phyloP scores from a whole-genome alignment of 2,888 invertebrate species.

The Yponomeuta plumbellus region DNA sequence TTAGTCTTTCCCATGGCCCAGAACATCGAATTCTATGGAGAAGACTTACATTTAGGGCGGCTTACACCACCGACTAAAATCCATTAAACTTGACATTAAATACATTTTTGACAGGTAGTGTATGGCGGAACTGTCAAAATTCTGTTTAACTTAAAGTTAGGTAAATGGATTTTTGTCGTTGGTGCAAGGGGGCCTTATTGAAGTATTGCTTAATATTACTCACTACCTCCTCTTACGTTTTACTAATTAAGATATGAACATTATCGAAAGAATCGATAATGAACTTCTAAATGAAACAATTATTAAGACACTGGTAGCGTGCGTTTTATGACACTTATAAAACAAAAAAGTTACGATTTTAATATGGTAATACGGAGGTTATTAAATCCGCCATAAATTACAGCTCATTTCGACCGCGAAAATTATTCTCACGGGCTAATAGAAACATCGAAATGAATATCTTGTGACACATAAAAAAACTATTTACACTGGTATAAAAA shows the following conservation, averaged over 20 bases:
- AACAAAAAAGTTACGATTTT: slow-evolving; percentile 8
- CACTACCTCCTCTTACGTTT: not conserved
- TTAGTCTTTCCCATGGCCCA: slow-evolving; percentile 43
- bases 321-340: slow-evolving; percentile 9
- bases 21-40: slow-evolving; percentile 41
- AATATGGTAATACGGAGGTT: slow-evolving; percentile 1
- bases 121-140: too few species aligned
- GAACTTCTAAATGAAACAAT: slow-evolving; percentile 10
- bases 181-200: too few species aligned
- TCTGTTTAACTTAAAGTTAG: too few species aligned
- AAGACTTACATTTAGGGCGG: slow-evolving; percentile 17
- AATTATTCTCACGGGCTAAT: slow-evolving; percentile 10
- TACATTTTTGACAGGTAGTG: too few species aligned
- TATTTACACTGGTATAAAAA: slow-evolving; percentile 1
- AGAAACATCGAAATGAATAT: slow-evolving; percentile 1
- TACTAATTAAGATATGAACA: too few species aligned
- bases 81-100: too few species aligned
- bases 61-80: too few species aligned
- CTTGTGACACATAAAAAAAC: not conserved
- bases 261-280: too few species aligned
- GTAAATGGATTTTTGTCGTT: too few species aligned
- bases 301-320: slow-evolving; percentile 2
- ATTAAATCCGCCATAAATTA: slow-evolving; percentile 8
- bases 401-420: not conserved
- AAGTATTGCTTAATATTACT: not conserved